These are phyloP conservation scores for Cheilosia scutellata DNA, from an alignment of 2,888 invertebrate species.

Conservation along the genomic window DNA sequence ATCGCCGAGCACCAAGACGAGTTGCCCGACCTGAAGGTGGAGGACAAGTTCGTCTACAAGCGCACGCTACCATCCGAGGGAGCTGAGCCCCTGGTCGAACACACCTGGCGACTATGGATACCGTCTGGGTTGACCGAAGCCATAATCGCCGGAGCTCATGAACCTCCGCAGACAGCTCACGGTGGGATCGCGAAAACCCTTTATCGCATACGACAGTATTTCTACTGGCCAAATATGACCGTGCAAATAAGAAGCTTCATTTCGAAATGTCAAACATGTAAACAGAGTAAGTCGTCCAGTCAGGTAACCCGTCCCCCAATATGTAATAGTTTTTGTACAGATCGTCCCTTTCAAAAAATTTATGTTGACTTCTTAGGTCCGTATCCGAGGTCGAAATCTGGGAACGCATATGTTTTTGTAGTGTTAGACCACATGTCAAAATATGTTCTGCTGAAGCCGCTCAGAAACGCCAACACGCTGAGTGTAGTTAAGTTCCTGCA, in stretches of 20 bases:
- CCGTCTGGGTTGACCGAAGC: conserved; percentile 10
- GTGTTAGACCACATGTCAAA: no score
- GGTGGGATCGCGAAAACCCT: conserved; percentile 39
- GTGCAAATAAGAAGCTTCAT: conserved; percentile 5
- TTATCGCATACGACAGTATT: background rate
- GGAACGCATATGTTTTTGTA: conserved; percentile 4
- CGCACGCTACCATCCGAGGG: background rate
- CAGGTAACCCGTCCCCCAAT: conserved; percentile 15
- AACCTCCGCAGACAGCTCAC: conserved; percentile 17
- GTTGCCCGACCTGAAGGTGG: background rate
- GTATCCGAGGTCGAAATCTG: conserved; percentile 4
- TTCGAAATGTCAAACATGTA: background rate
- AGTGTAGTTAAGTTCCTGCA: background rate
- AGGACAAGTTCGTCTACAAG: conserved; percentile 19
- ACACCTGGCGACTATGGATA: conserved; percentile 40
- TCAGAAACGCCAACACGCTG: conserved; percentile 3
- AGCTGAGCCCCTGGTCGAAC: background rate
- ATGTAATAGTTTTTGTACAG: background rate
- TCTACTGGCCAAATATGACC: conserved; percentile 11
- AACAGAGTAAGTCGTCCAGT: conserved; percentile 3
- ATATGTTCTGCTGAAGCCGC: background rate
- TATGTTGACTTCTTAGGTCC: conserved; percentile 16
- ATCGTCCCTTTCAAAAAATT: background rate
- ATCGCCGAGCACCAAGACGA: background rate
- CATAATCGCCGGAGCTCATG: conserved; percentile 32